Evolutionary conservation across 2,113 vertebrate genomes (phyloP), one percentile per base, ranked within the genome.

Genomic region (Cairina moschata): DNA sequence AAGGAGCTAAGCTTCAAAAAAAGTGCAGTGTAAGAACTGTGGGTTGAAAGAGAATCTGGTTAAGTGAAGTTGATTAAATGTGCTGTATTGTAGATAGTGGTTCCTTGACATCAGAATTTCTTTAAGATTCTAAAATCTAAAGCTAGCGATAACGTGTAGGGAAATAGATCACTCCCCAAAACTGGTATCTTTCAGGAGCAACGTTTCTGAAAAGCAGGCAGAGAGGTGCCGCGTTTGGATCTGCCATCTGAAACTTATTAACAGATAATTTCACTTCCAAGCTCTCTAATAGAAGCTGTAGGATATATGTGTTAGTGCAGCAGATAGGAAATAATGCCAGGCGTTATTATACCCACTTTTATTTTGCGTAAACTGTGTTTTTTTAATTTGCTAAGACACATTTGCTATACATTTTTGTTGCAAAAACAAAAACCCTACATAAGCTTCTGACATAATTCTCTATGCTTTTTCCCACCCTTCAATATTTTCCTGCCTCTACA

Each of bases 401-500:
- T 98, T 98, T 98, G 98, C 98, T 98, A 58, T 98, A 92, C 91
- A 11, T 97, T 98, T 98, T 98, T 98, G 97, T 98, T 98, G 98
- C 98, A 90, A 97, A 97, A 97, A 93, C 95, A 97, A 93, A 96
- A 92, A 96, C 97, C 98, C 98, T 97, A 91, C 98, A 98, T 98
- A 96, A 93, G 96, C 97, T 98, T 98, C 98, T 98, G 98, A 99
- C 98, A 95, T 98, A 97, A 98, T 97, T 98, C 96, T 99, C 98
- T 98, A 98, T 99, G 98, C 98, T 99, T 98, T 99, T 98, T 98
- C 97, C 98, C 97, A 97, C 96, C 98, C 97, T 98, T 98, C 98
- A 98, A 98, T 98, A 97, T 99, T 98, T 98, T 97, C 98, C 97
- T 98, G 98, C 97, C 98, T 98, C 98, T 98, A 98, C 99, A 99